Base-by-base conservation (phyloP, 2,113 vertebrate species). In the Psammodynastes pulverulentus region DNA sequence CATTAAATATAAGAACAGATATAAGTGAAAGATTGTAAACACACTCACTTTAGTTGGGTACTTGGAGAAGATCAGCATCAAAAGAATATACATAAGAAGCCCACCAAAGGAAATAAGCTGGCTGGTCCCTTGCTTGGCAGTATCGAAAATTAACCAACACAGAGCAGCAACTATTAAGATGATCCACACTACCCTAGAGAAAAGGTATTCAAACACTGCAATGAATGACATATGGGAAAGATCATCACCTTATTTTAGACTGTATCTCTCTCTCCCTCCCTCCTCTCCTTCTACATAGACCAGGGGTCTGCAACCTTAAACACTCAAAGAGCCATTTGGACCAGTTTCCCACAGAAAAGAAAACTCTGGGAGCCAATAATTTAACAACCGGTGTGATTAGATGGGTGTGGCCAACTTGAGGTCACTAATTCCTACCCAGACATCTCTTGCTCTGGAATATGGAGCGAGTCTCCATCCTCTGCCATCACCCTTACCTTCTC, bases 41-140 rank as follows among this genome's bases (percentile, higher is more conserved):
- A 97, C 96, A 97, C 97, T 97, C 96, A 98, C 98, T 96, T 94
- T 98, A 86, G 97, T 95, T 94, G 98, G 98, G 67, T 98, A 95
- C 94, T 98, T 99, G 86, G 98, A 99, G 97, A 98, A 99, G 7
- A 98, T 86, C 94, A 98, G 86, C 95, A 98, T 96, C 94, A 98
- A 85, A 79, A 98, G 34, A 92, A 98, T 48, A 48, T 98, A 97
- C 89, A 98, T 89, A 21, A 98, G 29, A 94, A 99, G 97, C 0
- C 98, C 98, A n/a, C 94, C 97, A 88, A 98, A 98, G 24, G 98
- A 98, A 86, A 99, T 96, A 23, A 99, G 93, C 12, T 98, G 97
- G 86, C 21, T 97, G 26, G 87, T 95, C 84, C 98, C 98, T 88
- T 21, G 91, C 91, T 96, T 98, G 88, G 95, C 97, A 0, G 98